Conservation (phyloP, 2,888 invertebrate species). For the Heliconius sara region DNA sequence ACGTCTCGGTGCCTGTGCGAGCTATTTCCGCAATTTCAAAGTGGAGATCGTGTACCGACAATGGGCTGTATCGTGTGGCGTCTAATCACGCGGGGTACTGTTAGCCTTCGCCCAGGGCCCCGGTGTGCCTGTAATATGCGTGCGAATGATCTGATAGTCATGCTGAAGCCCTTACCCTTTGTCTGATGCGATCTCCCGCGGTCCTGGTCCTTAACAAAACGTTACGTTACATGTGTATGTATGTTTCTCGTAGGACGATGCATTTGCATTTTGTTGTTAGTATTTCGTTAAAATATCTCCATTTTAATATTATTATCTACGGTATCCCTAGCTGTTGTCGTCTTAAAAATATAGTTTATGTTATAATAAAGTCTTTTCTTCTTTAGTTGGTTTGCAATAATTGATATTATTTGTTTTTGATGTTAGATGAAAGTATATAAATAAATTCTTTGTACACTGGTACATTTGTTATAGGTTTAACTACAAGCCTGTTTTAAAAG, state of each 20-base stretch:
- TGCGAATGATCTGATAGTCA: slow-evolving; percentile 80
- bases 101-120: slow-evolving; percentile 74
- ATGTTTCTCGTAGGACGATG: background rate
- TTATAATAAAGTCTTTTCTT: background rate
- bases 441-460: too few relatives aligned
- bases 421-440: background rate
- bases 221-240: slow-evolving; percentile 3
- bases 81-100: slow-evolving; percentile 82
- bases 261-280: background rate
- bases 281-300: background rate
- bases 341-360: background rate
- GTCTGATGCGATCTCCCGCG: slow-evolving; percentile 39
- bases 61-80: slow-evolving; percentile 82
- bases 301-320: background rate
- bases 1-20: slow-evolving; percentile 80
- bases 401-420: background rate
- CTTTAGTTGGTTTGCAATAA: background rate
- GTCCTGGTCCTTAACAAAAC: slow-evolving; percentile 25
- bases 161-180: slow-evolving; percentile 46
- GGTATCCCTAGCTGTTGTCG: background rate
- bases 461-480: too few relatives aligned
- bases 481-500: slow-evolving; percentile 29
- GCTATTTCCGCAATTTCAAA: slow-evolving; percentile 83
- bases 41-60: slow-evolving; percentile 82
- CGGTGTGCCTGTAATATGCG: slow-evolving; percentile 75